Percentiles rank a stretch among this genome's conserved stretches.
These are phyloP conservation scores for Uromys caudimaculatus DNA, from an alignment of 2,797 vertebrate species.

Conservation along the genomic window DNA sequence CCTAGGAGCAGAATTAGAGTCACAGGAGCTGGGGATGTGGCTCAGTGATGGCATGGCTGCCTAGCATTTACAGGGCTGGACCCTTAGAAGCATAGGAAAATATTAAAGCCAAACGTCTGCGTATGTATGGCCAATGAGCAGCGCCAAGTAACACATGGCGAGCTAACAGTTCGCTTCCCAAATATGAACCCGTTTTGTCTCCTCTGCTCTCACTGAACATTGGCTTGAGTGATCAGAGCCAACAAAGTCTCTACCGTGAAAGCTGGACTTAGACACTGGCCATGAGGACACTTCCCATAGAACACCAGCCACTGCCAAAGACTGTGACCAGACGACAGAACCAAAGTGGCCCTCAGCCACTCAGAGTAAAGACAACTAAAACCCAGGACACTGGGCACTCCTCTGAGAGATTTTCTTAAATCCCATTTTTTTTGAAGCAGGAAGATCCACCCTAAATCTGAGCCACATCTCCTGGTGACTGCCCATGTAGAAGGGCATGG, in stretches of 20 bases:
- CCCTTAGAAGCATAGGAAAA: background rate
- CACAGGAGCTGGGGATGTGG: background rate
- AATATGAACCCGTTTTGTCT: background rate
- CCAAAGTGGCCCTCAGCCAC: background rate
- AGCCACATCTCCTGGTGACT: background rate
- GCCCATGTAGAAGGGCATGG: background rate
- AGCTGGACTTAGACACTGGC: background rate
- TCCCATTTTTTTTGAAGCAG: background rate
- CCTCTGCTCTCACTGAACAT: conserved; percentile 27
- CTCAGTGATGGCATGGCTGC: background rate
- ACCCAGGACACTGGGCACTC: background rate
- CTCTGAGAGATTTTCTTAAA: background rate
- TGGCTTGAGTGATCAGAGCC: background rate
- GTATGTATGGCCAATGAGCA: background rate
- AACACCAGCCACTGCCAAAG: background rate
- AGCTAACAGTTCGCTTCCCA: background rate
- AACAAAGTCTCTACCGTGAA: background rate
- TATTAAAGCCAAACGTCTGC: background rate
- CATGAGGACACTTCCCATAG: background rate
- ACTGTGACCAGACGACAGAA: background rate
- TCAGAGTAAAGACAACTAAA: background rate
- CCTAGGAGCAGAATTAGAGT: background rate
- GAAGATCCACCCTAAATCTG: background rate
- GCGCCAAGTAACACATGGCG: background rate
- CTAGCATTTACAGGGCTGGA: background rate